Evolutionary conservation across 37 sponge, comb jelly and placozoan genomes (phyloP), one percentile per base, ranked within the genome.

Genomic region (Axinella damicornis): DNA sequence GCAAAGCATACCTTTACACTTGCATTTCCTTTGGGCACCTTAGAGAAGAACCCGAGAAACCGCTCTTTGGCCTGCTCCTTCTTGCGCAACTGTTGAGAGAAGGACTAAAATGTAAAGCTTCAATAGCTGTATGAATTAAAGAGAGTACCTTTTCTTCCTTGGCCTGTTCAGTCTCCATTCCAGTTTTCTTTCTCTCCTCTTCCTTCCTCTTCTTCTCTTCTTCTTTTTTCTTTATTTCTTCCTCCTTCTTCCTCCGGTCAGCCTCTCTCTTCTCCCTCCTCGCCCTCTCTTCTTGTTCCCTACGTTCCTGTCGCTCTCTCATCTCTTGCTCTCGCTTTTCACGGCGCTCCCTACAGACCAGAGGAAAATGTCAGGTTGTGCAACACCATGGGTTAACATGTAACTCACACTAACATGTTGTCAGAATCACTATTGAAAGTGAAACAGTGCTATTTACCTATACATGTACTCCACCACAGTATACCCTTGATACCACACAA

Each of bases 31-130:
- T 77, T 79, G 16, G 65, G 76, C 19, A 65, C 37, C 46, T 72
- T 83, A 52, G 35, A 40, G 59, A 90, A 90, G 75, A 77, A 90
- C 13, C 68, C 40, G 27, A 36, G 36, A 46, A 90, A 85, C 34
- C 35, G 53, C 64, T 77, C 74, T 39, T 80, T 71, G 22, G 34
- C 69, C 38, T 79, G 68, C 56, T 82, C 55, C 61, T 88, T 65
- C 57, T 62, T 82, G 22, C 79, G 79, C 2, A 86, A 21, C 79
- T 78, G 37, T 30, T 11, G 17, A 61, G 32, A 41, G 53, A 85
- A 6, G 25, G 17, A 59, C 15, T 5, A 73, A 73, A 21, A 73
- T 53, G 20, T 25, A 61, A 61, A 22, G 62, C 27, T 61, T 61
- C 5, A 61, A 61, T n/a, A n/a, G 62, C 2, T 46, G 9, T 9